Conservation (phyloP, 2,888 invertebrate genomes). For the Gerris lacustris region DNA sequence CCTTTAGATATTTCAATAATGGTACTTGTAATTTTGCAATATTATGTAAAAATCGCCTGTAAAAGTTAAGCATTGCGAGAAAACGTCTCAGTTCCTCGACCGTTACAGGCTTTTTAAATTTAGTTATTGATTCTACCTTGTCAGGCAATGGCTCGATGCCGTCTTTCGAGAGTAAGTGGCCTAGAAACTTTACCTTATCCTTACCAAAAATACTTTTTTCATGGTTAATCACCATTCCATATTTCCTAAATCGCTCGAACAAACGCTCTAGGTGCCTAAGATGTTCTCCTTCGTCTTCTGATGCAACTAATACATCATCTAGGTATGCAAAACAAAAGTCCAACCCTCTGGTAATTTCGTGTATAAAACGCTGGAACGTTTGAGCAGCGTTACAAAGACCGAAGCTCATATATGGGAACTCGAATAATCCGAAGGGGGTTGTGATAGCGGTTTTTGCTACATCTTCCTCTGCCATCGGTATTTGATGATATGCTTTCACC, state of each 20-base stretch:
- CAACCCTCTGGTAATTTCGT: too few species aligned
- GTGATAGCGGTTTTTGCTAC: conserved; percentile 30
- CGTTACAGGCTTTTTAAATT: not conserved
- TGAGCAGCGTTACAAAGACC: too few species aligned
- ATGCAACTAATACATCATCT: conserved; percentile 26
- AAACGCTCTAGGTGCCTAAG: not conserved
- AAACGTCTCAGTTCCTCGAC: conserved; percentile 16
- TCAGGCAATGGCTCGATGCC: not conserved
- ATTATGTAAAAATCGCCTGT: conserved; percentile 16
- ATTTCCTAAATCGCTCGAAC: too few species aligned
- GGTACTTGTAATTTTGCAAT: conserved; percentile 20
- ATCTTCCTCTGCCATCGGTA: conserved; percentile 28
- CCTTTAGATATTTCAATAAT: not conserved
- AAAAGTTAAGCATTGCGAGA: conserved; percentile 20
- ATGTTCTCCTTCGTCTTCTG: conserved; percentile 6
- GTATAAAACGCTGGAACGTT: too few species aligned
- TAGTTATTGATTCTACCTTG: conserved; percentile 1
- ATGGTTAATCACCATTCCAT: not conserved
- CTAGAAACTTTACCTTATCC: not conserved
- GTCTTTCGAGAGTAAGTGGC: not conserved
- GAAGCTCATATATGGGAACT: too few species aligned
- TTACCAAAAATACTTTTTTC: not conserved
- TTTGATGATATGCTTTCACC: conserved; percentile 32
- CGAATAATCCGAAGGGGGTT: too few species aligned
- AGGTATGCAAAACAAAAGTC: too few species aligned